These are phyloP conservation scores for Xanthorhoe designata DNA, from an alignment of 2,888 invertebrate species.

Conservation along the genomic window DNA sequence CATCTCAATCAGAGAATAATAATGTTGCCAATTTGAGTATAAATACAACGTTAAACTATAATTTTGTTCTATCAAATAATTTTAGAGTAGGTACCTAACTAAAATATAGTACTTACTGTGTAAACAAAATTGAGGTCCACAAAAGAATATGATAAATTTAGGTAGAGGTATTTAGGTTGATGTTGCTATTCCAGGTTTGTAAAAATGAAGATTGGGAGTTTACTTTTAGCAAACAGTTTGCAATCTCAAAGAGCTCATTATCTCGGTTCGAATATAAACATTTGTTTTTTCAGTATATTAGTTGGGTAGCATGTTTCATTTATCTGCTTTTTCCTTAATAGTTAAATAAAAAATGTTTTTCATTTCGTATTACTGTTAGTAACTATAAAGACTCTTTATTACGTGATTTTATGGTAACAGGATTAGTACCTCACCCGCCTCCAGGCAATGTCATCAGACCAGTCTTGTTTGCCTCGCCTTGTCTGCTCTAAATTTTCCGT, in stretches of 20 bases:
- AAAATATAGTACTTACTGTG: no score
- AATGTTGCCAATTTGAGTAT: conserved; percentile 15
- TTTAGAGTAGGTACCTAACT: no score
- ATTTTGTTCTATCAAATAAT: background rate
- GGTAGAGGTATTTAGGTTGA: no score
- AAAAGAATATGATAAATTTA: no score
- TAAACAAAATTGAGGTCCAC: no score
- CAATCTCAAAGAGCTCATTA: conserved; percentile 3
- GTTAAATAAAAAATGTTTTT: background rate
- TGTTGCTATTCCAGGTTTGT: background rate
- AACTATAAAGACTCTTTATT: conserved; percentile 4
- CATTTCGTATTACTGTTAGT: background rate
- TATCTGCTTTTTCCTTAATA: background rate
- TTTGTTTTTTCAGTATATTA: background rate
- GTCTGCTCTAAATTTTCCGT: conserved; percentile 74
- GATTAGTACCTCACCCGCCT: conserved; percentile 36
- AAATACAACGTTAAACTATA: conserved; percentile 9
- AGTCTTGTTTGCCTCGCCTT: conserved; percentile 54
- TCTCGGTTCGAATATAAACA: background rate
- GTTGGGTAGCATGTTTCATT: background rate
- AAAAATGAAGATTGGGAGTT: background rate
- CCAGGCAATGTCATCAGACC: conserved; percentile 48
- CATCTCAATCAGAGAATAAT: conserved; percentile 16
- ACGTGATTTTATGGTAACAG: conserved; percentile 10
- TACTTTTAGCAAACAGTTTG: conserved; percentile 4